Conservation (phyloP, 2,113 vertebrate species). For the Leptobrachium ailaonicum region DNA sequence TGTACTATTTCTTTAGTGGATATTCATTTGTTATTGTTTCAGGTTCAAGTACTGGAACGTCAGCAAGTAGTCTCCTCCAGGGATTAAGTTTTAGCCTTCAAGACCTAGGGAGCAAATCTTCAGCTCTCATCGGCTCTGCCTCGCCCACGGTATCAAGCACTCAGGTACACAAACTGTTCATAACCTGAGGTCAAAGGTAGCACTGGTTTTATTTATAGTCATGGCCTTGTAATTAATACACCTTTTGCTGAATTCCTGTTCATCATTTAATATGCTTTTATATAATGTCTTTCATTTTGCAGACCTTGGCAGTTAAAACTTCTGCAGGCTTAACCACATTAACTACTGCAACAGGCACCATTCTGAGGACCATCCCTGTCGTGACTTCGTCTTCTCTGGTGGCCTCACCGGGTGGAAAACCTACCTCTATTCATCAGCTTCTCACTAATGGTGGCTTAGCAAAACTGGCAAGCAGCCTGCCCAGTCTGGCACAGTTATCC, state of each 20-base stretch:
- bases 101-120: conserved; percentile 86
- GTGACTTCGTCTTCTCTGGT: conserved; percentile 75
- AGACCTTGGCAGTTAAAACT: conserved; percentile 76
- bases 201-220: no score
- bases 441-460: conserved; percentile 89
- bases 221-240: no score
- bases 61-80: conserved; percentile 94
- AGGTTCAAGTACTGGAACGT: conserved; percentile 70
- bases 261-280: background rate
- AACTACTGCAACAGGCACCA: conserved; percentile 69
- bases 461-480: conserved; percentile 88
- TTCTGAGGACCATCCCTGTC: conserved; percentile 87
- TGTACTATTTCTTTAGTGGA: background rate
- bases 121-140: conserved; percentile 70
- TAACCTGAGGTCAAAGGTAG: no score
- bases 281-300: background rate
- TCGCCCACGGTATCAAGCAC: conserved; percentile 55
- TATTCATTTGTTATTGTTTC: background rate
- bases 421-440: conserved; percentile 92
- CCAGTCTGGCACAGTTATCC: conserved; percentile 90
- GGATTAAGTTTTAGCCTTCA: conserved; percentile 97
- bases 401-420: conserved; percentile 72
- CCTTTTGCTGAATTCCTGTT: background rate
- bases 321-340: conserved; percentile 72
- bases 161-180: conserved; percentile 64